phyloP scores from a whole-genome alignment of 2,888 invertebrate genomes.

The Eudemis profundana region DNA sequence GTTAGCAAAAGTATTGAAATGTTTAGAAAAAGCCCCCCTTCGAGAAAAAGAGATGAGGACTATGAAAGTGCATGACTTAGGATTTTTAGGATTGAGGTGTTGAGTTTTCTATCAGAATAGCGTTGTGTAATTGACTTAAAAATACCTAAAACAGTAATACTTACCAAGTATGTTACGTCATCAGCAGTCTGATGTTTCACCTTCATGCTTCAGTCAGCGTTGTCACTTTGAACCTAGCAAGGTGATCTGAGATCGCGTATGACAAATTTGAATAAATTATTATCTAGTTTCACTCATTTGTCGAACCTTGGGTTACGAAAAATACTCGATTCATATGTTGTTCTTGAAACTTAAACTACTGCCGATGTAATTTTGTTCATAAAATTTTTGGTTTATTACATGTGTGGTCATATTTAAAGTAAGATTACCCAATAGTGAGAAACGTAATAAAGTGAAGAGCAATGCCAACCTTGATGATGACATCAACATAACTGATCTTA shows the following conservation, averaged over 20 bases:
- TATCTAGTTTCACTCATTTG: slow-evolving; percentile 27
- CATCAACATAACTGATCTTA: not conserved
- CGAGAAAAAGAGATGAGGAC: too few species aligned
- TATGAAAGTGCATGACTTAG: too few species aligned
- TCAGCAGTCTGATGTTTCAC: slow-evolving; percentile 22
- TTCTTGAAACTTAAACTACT: slow-evolving; percentile 6
- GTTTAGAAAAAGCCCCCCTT: not conserved
- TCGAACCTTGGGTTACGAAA: slow-evolving; percentile 23
- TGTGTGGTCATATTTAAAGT: not conserved
- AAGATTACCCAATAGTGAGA: not conserved
- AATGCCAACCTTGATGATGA: slow-evolving; percentile 4
- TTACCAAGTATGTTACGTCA: slow-evolving; percentile 1
- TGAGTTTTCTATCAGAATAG: too few species aligned
- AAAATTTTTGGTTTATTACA: not conserved
- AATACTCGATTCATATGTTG: slow-evolving; percentile 1
- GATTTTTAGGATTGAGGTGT: too few species aligned
- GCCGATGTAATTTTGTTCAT: not conserved
- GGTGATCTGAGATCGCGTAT: slow-evolving; percentile 27
- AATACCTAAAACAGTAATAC: not conserved
- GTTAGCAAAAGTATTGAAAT: not conserved
- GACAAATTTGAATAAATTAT: slow-evolving; percentile 40
- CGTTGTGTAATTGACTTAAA: too few species aligned
- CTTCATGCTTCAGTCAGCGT: slow-evolving; percentile 32
- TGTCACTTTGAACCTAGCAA: slow-evolving; percentile 37
- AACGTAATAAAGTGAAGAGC: not conserved